Conservation (phyloP, 2,888 invertebrate species). For the Ametastegia equiseti region DNA sequence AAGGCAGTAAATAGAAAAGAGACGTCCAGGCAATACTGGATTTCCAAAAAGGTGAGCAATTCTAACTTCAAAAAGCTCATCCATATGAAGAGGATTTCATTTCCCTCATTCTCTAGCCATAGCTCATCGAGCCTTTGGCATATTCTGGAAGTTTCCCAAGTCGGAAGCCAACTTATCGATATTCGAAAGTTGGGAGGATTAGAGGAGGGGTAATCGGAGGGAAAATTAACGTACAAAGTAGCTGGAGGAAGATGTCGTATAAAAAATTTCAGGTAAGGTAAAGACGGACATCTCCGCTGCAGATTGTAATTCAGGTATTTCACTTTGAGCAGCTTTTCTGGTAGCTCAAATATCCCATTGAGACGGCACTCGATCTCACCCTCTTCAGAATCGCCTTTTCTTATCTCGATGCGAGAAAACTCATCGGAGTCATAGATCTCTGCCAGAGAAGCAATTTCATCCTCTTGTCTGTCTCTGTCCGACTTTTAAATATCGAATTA, state of each 20-base stretch:
- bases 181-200: conserved; percentile 61
- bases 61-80: conserved; percentile 62
- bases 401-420: conserved; percentile 56
- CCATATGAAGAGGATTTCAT: conserved; percentile 66
- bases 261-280: conserved; percentile 40
- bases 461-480: conserved; percentile 57
- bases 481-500: background rate
- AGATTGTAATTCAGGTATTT: conserved; percentile 39
- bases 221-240: conserved; percentile 57
- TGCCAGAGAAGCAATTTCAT: conserved; percentile 61
- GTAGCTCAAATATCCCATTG: background rate
- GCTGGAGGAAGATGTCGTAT: conserved; percentile 62
- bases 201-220: conserved; percentile 61
- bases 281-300: conserved; percentile 12
- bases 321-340: conserved; percentile 31
- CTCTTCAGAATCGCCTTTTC: background rate
- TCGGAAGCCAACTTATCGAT: conserved; percentile 61
- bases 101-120: conserved; percentile 60
- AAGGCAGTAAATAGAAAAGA: conserved; percentile 57
- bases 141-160: conserved; percentile 59
- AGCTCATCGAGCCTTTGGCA: conserved; percentile 65
- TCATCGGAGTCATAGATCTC: conserved; percentile 60
- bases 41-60: conserved; percentile 57
- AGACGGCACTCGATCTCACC: conserved; percentile 4
- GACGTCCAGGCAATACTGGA: conserved; percentile 58